Percentiles rank a stretch among this genome's conserved stretches.
phyloP scores from a whole-genome alignment of 2,888 invertebrate species.

The Caenorhabditis panamensis region DNA sequence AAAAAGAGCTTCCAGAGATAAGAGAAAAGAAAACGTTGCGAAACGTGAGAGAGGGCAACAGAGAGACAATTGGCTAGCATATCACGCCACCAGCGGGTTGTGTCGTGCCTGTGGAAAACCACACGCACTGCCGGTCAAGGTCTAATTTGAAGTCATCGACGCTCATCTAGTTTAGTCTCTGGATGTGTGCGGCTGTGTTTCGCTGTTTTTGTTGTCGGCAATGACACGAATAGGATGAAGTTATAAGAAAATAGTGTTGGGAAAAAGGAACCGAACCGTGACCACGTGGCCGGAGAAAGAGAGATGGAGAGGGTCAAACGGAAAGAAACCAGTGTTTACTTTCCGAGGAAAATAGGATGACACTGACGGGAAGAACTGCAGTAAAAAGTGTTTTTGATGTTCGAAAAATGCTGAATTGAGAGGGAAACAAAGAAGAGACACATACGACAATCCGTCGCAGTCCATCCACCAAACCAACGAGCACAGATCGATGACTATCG shows the following conservation, averaged over 20 bases:
- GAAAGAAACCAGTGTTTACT: conserved; percentile 45
- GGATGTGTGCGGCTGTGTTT: conserved; percentile 2
- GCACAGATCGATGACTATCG: neutral
- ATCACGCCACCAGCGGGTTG: conserved; percentile 59
- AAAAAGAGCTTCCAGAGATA: conserved; percentile 18
- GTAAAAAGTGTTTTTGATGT: conserved; percentile 1
- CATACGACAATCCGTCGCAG: too few relatives aligned
- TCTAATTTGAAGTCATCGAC: conserved; percentile 52
- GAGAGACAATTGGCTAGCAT: conserved; percentile 52
- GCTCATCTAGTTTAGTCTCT: too few relatives aligned
- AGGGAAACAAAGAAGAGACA: neutral
- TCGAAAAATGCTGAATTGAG: neutral
- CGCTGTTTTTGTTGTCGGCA: neutral
- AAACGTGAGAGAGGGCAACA: conserved; percentile 42
- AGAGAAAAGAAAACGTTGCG: conserved; percentile 32
- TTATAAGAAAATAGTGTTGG: too few relatives aligned
- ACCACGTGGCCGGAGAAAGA: conserved; percentile 12
- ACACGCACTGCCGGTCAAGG: conserved; percentile 59
- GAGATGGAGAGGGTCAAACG: conserved; percentile 33
- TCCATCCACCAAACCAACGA: too few relatives aligned
- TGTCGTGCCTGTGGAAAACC: conserved; percentile 49
- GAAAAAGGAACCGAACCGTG: too few relatives aligned
- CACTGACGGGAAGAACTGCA: neutral
- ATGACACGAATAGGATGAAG: too few relatives aligned
- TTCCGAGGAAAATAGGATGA: conserved; percentile 13